Evolutionary conservation across 2,113 vertebrate genomes (phyloP), one percentile per base, ranked within the genome.

Genomic region (Perognathus longimembris): DNA sequence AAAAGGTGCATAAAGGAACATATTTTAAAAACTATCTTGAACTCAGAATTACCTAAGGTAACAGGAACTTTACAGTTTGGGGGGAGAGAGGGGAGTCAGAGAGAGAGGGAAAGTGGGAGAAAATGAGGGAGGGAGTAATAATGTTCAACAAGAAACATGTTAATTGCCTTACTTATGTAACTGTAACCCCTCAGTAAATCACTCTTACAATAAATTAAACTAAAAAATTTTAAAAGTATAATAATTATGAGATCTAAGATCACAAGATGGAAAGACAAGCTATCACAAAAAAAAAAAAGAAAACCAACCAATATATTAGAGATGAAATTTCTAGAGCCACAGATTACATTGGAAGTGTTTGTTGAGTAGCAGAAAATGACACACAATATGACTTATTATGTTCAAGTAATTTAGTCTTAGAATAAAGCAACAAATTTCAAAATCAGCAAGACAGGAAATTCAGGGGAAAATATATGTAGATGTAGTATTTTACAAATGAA

Each of bases 371-470:
- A 87, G 20, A 14, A 83, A 88, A 64, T n/a, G 77, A 70, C 38
- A 57, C 9, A 36, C 3, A 10, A 64, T 57, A 70, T 42, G 57
- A 42, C 30, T 17, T 50, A 50, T n/a, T 50, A 66, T 71, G 50
- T 84, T 78, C 64, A 45, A 61, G 21, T 34, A 82, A 88, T 66
- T 50, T 64, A 95, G 71, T 77, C 73, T 67, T 45, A 71, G 63
- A 66, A 74, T 34, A 83, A 90, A 74, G 54, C 85, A 82, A 26
- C 50, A 73, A 67, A 74, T 75, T 75, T 7, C 11, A 50, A 70
- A 89, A 40, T 70, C 7, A 82, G 28, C 10, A 3, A 75, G 59
- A 14, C 18, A 80, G 40, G 28, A 90, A 90, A 71, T 86, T 54
- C 6, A 70, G 32, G 71, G 30, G 92, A 59, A 75, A 81, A 30